Evolutionary conservation across 2,888 invertebrate genomes (phyloP), one percentile per base, ranked within the genome.

Genomic region (Cylloceria caligata): DNA sequence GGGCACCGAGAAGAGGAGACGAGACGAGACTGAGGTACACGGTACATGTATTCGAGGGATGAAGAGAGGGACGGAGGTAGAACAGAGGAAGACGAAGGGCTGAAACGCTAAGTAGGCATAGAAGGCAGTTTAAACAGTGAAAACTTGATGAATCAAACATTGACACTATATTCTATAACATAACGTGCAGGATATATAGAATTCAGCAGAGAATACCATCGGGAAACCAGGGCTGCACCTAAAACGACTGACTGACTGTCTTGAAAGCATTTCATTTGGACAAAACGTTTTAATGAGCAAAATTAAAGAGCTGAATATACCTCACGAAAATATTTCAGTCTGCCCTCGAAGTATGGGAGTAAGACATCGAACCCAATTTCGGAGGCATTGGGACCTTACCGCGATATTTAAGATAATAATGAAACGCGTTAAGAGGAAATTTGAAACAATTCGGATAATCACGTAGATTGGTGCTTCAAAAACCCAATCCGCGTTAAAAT

Each of bases 51-150:
- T n/a, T 36, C 49, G 73, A 73, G 68, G 67, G 27, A n/a, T 34
- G 67, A 52, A 19, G 69, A 45, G 52, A 52, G 34, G 16, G 3
- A 36, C 9, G 52, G 42, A 11, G 55, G 39, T 27, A 42, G 39
- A 19, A 34, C 16, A 34, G 45, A 57, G 71, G 7, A 39, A 55
- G 16, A 49, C 13, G 65, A 30, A 21, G 30, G 21, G 19, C 30
- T 30, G 39, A 62, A 60, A 42, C 60, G 60, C 36, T 60, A 49
- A 69, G 67, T 42, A 57, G 49, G 34, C 27, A 52, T 21, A 6
- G 52, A 77, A 77, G 69, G 13, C 27, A 39, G 36, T 49, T 68
- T 36, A 19, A 76, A 27, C 45, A 60, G 57, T n/a, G 36, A 60
- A 67, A 67, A 57, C 19, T 64, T 73, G 2, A 52, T 49, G 19